phyloP scores from a whole-genome alignment of 1,140 invertebrate species.

The Propsilocerus akamusi region DNA sequence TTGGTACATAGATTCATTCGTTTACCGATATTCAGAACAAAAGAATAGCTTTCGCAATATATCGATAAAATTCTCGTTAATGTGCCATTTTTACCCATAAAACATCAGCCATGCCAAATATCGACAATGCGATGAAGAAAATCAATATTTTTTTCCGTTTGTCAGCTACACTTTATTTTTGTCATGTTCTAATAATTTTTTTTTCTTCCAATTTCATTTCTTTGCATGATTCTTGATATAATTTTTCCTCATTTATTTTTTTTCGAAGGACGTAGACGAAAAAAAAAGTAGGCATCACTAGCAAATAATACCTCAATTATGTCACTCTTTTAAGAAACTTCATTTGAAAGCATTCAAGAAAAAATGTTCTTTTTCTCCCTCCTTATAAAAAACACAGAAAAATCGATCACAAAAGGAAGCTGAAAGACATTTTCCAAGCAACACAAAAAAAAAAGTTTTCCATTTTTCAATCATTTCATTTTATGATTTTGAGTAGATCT shows the following conservation, averaged over 20 bases:
- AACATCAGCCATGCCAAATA: too few relatives aligned
- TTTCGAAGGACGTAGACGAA: background rate
- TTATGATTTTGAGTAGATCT: too few relatives aligned
- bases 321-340: background rate
- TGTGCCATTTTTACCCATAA: too few relatives aligned
- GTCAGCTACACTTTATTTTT: too few relatives aligned
- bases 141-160: too few relatives aligned
- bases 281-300: constrained; percentile 1
- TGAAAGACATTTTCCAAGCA: too few relatives aligned
- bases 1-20: too few relatives aligned
- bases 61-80: too few relatives aligned
- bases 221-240: background rate
- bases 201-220: background rate
- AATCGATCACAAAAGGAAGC: background rate
- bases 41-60: too few relatives aligned
- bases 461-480: constrained; percentile 4
- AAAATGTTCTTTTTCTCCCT: background rate
- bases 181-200: background rate
- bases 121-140: too few relatives aligned
- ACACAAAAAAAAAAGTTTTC: background rate
- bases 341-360: background rate
- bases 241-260: background rate
- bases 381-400: background rate
- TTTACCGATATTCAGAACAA: too few relatives aligned
- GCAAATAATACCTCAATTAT: constrained; percentile 2